Evolutionary conservation across 2,797 vertebrate genomes (phyloP), one percentile per base, ranked within the genome.

Genomic region (Chrysocyon brachyurus): DNA sequence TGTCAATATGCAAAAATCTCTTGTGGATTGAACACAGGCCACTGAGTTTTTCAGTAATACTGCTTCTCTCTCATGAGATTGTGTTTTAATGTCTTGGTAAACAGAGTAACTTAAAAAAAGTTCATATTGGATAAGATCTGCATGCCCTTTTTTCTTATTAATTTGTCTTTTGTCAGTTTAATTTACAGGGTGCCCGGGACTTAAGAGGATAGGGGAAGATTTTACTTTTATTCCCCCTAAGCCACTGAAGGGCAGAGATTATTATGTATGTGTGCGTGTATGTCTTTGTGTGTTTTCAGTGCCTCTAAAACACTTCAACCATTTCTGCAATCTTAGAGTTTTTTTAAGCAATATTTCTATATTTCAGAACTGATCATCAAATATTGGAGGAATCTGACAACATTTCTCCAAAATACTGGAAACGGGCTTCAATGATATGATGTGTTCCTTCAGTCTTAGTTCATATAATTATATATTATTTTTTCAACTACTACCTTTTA

Each of bases 391-490:
- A 59, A 88, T 59, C 68, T 78, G 77, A 84, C 0, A 0, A 36
- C 75, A 21, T 87, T 83, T 96, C 57, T 28, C 66, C 79, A 46
- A 54, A 61, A 72, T 66, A 40, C 87, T 96, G 94, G 91, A 95
- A 98, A 46, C 56, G 77, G 16, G 7, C 0, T 16, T 77, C 96
- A 97, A 82, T 97, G 97, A 46, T 96, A 88, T 97, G 97, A 87
- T 78, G 75, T 46, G 36, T 57, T 98, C 95, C 90, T 96, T 95
- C n/a, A 97, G 85, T 81, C 12, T 19, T 10, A 8, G 26, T 75
- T 6, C 33, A 26, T n/a, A 63, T 14, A 64, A 36, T 66, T 52
- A 64, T 5, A 1, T 84, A 64, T 49, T 46, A 46, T 31, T 64
- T 84, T 66, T n/a, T n/a, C n/a, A 15, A 66, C 64, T 17, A 12